A percentile compares a stretch with the other conserved stretches of the same genome.
Conservation (phyloP, 2,113 vertebrate genomes). For the Genyomyrus donnyi region DNA sequence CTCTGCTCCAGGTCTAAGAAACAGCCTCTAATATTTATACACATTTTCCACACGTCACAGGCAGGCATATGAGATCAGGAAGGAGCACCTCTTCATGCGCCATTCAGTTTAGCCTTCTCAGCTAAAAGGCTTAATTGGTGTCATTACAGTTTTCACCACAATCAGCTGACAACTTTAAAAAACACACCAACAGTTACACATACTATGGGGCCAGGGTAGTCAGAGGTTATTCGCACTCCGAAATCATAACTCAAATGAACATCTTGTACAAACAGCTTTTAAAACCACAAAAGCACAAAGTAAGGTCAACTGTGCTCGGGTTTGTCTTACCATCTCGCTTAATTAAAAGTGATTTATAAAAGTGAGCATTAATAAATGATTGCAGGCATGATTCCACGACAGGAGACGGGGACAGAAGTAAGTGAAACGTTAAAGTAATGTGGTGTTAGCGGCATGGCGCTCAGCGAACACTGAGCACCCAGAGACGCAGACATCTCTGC, state of each 20-base stretch:
- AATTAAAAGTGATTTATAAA: neutral
- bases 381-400: neutral
- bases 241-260: neutral
- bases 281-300: conserved; percentile 6
- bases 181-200: neutral
- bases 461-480: neutral
- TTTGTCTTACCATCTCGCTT: neutral
- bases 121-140: conserved; percentile 8
- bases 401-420: neutral
- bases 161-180: neutral
- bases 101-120: neutral
- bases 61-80: neutral
- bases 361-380: neutral
- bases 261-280: neutral
- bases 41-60: neutral
- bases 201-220: neutral
- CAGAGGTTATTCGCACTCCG: neutral
- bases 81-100: neutral
- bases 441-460: conserved; percentile 49
- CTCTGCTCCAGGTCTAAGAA: neutral
- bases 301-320: neutral
- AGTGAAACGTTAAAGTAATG: conserved; percentile 57
- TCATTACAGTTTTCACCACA: neutral
- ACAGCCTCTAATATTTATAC: neutral
- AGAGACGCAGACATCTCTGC: conserved; percentile 53